Percentiles rank a stretch among this genome's conserved stretches.
Evolutionary conservation across 23 tunicate genomes (phyloP).

Genomic region (Corella eumyota): DNA sequence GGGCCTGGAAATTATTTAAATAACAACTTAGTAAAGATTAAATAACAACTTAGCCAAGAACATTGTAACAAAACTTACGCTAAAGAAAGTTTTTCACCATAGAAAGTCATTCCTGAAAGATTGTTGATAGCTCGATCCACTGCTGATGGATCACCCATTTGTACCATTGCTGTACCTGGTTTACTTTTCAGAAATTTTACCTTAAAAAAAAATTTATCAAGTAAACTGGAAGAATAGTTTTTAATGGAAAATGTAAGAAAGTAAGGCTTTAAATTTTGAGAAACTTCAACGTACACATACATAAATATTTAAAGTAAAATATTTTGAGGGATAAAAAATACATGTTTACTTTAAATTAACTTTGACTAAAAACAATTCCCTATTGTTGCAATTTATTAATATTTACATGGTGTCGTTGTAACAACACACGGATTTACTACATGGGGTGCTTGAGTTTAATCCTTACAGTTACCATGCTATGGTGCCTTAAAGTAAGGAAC

Average conservation of each 20-base stretch:
- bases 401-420: too few species aligned
- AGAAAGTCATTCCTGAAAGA: constrained; percentile 65
- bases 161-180: constrained; percentile 96
- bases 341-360: too few species aligned
- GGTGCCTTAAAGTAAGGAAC: too few species aligned
- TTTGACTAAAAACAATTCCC: too few species aligned
- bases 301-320: background rate
- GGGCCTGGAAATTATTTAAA: constrained; percentile 23
- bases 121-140: constrained; percentile 71
- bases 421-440: too few species aligned
- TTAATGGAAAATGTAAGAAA: background rate
- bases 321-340: too few species aligned
- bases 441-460: too few species aligned
- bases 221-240: background rate
- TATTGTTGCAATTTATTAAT: too few species aligned
- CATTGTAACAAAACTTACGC: constrained; percentile 38
- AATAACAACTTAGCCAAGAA: background rate
- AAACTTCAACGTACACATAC: background rate
- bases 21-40: background rate
- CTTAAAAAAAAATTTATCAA: constrained; percentile 12
- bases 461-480: too few species aligned
- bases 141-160: constrained; percentile 82
- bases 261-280: background rate
- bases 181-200: constrained; percentile 85
- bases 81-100: constrained; percentile 64